Conservation (phyloP, 2,797 vertebrate genomes). For the Trematomus bernacchii region DNA sequence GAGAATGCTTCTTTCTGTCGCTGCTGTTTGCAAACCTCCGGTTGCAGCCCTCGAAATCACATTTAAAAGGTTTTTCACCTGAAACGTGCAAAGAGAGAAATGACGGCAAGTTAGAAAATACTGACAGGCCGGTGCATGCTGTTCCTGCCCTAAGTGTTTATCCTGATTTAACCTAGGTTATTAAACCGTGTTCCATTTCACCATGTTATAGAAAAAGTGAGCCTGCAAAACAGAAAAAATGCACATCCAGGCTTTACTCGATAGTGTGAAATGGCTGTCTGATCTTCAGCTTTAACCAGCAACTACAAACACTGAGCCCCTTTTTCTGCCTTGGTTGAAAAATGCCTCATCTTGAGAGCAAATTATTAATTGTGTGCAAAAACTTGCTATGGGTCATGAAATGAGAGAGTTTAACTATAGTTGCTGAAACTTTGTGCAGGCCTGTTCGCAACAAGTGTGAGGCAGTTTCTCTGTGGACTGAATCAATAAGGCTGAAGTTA, state of each 20-base stretch:
- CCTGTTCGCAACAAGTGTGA: constrained; percentile 65
- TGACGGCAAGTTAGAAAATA: constrained; percentile 63
- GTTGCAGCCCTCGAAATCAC: constrained; percentile 86
- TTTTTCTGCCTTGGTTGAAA: background rate
- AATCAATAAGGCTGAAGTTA: constrained; percentile 36
- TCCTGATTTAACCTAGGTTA: background rate
- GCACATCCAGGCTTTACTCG: constrained; percentile 5
- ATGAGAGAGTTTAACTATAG: background rate
- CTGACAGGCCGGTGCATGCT: constrained; percentile 17
- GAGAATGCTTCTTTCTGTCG: constrained; percentile 84
- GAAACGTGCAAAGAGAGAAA: constrained; percentile 80
- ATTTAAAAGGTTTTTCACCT: constrained; percentile 89
- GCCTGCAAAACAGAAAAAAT: background rate
- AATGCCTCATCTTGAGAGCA: background rate
- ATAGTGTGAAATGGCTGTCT: background rate
- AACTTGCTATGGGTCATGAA: background rate
- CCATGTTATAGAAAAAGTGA: background rate
- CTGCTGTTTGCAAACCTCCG: constrained; percentile 87
- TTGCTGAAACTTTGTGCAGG: constrained; percentile 32
- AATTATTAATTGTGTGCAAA: background rate
- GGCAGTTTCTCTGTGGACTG: constrained; percentile 4
- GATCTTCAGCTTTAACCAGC: constrained; percentile 3
- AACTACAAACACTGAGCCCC: constrained; percentile 15
- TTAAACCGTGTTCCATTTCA: background rate
- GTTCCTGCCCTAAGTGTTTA: background rate